Percentiles rank a stretch among this genome's conserved stretches.
Evolutionary conservation across 2,113 vertebrate genomes (phyloP).

Genomic region (Malurus melanocephalus): DNA sequence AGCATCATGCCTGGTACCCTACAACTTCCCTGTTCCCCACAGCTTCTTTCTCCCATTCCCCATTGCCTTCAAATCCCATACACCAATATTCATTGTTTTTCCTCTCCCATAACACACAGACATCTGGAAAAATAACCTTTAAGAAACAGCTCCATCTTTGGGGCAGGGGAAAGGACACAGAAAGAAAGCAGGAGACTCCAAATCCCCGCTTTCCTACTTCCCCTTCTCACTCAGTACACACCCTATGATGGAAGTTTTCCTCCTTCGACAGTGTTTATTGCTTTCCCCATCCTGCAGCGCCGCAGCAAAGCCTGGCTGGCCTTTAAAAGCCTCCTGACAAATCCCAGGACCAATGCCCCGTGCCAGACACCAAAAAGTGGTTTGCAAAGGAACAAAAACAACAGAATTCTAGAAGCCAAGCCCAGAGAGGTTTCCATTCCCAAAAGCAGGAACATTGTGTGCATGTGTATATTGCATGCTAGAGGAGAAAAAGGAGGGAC

Average conservation of each 20-base stretch:
- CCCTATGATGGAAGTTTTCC: neutral
- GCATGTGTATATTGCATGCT: neutral
- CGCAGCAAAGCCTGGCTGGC: neutral
- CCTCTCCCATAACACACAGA: neutral
- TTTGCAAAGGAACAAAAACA: neutral
- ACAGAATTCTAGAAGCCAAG: neutral
- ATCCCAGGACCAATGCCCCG: fast-evolving
- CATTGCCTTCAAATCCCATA: neutral
- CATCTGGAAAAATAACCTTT: neutral
- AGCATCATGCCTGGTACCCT: neutral
- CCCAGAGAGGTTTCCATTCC: neutral
- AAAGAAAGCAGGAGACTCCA: neutral
- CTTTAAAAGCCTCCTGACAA: constrained; percentile 24
- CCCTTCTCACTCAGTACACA: neutral
- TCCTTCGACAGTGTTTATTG: neutral
- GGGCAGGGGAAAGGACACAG: neutral
- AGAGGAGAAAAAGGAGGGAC: neutral
- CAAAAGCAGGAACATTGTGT: neutral
- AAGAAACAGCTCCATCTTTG: neutral
- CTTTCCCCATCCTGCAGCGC: neutral
- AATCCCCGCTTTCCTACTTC: neutral
- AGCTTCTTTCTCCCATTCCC: neutral
- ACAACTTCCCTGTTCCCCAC: neutral
- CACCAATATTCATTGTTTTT: neutral
- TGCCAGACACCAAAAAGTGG: neutral